phyloP scores from a whole-genome alignment of 2,888 invertebrate genomes.

The Drosophila lacicola region DNA sequence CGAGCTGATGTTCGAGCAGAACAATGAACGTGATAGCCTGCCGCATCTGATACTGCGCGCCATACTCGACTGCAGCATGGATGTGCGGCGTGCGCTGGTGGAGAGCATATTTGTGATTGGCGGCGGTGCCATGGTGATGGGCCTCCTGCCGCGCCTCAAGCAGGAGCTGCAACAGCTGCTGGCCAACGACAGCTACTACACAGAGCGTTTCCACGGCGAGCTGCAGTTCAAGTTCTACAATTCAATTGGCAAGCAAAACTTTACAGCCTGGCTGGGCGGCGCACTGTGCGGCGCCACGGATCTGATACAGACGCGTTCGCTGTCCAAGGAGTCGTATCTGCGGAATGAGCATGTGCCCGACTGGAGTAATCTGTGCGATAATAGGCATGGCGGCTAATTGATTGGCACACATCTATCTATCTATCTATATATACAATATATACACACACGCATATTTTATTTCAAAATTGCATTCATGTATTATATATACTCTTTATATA shows the following conservation, averaged over 20 bases:
- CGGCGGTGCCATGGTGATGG: constrained; percentile 93
- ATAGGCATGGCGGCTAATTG: constrained; percentile 71
- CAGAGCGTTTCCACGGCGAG: constrained; percentile 86
- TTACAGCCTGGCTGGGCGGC: constrained; percentile 94
- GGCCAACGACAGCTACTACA: constrained; percentile 87
- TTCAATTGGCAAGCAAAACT: constrained; percentile 92
- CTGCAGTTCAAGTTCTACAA: constrained; percentile 92
- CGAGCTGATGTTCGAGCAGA: constrained; percentile 94
- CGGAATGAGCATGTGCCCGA: constrained; percentile 91
- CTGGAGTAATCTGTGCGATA: constrained; percentile 88
- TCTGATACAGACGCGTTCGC: constrained; percentile 89
- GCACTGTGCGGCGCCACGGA: constrained; percentile 92
- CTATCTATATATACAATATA: constrained; percentile 12
- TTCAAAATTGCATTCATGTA: constrained; percentile 19
- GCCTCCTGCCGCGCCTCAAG: constrained; percentile 92
- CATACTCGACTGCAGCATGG: constrained; percentile 92
- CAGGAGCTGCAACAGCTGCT: constrained; percentile 90
- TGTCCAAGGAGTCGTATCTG: constrained; percentile 91
- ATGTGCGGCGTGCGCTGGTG: constrained; percentile 91
- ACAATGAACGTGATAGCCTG: constrained; percentile 92
- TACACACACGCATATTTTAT: constrained; percentile 24
- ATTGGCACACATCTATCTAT: constrained; percentile 5
- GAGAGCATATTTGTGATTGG: constrained; percentile 95
- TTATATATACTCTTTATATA: constrained; percentile 18
- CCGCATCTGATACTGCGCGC: constrained; percentile 94